phyloP scores from a whole-genome alignment of 1,140 invertebrate species.

The Aricia agestis region DNA sequence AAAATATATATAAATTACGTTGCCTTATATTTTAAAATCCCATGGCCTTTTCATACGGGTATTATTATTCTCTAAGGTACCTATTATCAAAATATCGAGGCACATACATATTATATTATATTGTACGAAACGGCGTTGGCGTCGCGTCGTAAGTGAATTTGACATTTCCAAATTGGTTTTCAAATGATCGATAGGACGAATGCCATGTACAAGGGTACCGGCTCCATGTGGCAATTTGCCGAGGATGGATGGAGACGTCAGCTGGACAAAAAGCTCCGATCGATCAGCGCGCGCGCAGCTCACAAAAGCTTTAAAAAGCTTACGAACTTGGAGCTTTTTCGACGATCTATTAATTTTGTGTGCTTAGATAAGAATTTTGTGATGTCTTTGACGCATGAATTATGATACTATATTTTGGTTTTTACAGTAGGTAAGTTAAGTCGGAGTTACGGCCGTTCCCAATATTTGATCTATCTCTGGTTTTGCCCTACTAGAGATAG shows the following conservation, averaged over 20 bases:
- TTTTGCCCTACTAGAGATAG: too few species aligned
- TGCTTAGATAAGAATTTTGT: slow-evolving; percentile 2
- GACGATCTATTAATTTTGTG: slow-evolving; percentile 4
- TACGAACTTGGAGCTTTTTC: background rate
- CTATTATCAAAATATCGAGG: too few species aligned
- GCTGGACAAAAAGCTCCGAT: slow-evolving; percentile 69
- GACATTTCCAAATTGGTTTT: slow-evolving; percentile 52
- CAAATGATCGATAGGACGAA: slow-evolving; percentile 60
- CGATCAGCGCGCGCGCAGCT: slow-evolving; percentile 60
- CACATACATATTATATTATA: too few species aligned
- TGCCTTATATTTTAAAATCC: too few species aligned
- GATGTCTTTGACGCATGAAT: background rate
- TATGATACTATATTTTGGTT: background rate
- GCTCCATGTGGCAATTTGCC: slow-evolving; percentile 59
- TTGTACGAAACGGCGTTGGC: too few species aligned
- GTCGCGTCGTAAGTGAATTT: too few species aligned
- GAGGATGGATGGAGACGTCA: slow-evolving; percentile 69
- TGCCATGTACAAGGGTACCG: slow-evolving; percentile 55
- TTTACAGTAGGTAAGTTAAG: background rate
- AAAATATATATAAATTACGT: too few species aligned
- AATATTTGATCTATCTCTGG: too few species aligned
- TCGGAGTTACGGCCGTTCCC: too few species aligned
- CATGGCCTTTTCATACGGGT: too few species aligned
- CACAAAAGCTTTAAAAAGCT: background rate
- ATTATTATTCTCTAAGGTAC: too few species aligned